Conservation (phyloP, 1,140 invertebrate species). For the Adoxophyes honmai region DNA sequence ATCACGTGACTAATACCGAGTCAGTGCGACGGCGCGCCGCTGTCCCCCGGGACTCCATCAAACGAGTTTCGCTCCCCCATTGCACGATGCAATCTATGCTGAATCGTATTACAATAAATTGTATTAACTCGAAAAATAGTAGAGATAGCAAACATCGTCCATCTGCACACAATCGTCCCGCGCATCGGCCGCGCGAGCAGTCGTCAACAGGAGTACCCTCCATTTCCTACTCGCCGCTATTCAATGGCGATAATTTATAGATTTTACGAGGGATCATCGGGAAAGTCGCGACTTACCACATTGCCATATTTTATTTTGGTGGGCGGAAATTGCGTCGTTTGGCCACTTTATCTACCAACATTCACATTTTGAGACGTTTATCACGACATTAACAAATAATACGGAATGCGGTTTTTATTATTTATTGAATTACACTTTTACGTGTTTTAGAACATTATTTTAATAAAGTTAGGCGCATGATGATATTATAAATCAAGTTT, state of each 20-base stretch:
- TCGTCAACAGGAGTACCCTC: slow-evolving; percentile 44
- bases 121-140: slow-evolving; percentile 77
- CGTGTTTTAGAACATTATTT: too few species aligned
- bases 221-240: slow-evolving; percentile 48
- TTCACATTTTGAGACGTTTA: slow-evolving; percentile 33
- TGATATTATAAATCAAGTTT: too few species aligned
- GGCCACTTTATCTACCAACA: slow-evolving; percentile 43
- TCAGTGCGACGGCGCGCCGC: slow-evolving; percentile 55
- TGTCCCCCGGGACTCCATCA: slow-evolving; percentile 70
- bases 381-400: neutral
- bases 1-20: slow-evolving; percentile 74
- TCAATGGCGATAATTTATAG: slow-evolving; percentile 66
- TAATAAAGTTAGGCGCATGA: too few species aligned
- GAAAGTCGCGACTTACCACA: slow-evolving; percentile 58
- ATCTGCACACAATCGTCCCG: slow-evolving; percentile 70
- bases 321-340: slow-evolving; percentile 67
- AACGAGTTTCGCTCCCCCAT: slow-evolving; percentile 73
- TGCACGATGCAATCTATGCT: slow-evolving; percentile 75
- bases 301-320: slow-evolving; percentile 68
- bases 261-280: slow-evolving; percentile 72
- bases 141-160: slow-evolving; percentile 75
- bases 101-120: slow-evolving; percentile 78
- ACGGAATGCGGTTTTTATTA: too few species aligned
- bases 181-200: slow-evolving; percentile 36
- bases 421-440: too few species aligned